Evolutionary conservation across 2,888 invertebrate species (phyloP).

Genomic region (Microctonus brassicae): DNA sequence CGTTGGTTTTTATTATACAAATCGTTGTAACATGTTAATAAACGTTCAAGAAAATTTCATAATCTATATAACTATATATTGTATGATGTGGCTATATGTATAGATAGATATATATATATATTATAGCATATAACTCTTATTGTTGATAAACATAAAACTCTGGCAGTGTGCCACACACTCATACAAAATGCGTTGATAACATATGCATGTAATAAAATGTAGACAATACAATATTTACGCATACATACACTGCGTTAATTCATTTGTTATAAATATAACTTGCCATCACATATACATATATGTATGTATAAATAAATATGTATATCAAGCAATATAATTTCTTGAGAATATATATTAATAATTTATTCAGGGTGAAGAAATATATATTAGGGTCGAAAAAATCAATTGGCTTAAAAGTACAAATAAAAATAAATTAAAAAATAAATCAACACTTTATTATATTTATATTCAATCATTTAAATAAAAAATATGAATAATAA

Average conservation of each 20-base stretch:
- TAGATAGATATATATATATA: neutral
- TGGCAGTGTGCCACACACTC: slow-evolving; percentile 51
- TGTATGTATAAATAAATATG: too few species aligned
- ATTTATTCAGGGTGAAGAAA: neutral
- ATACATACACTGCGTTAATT: neutral
- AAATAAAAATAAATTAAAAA: too few species aligned
- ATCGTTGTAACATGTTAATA: neutral
- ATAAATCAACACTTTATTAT: too few species aligned
- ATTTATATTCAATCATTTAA: too few species aligned
- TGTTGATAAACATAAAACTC: slow-evolving; percentile 53
- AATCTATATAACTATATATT: neutral
- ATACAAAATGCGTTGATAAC: slow-evolving; percentile 16
- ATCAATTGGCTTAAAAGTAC: too few species aligned
- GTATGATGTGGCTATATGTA: too few species aligned
- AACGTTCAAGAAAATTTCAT: neutral
- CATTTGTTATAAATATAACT: neutral
- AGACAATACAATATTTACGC: neutral
- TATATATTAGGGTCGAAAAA: neutral
- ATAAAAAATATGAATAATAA: too few species aligned
- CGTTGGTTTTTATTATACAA: neutral
- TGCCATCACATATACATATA: neutral
- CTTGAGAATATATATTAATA: too few species aligned
- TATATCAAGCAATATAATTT: slow-evolving; percentile 17
- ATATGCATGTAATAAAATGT: neutral
- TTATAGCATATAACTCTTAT: slow-evolving; percentile 38